Conservation (phyloP, 2,113 vertebrate genomes). For the Tauraco erythrolophus region DNA sequence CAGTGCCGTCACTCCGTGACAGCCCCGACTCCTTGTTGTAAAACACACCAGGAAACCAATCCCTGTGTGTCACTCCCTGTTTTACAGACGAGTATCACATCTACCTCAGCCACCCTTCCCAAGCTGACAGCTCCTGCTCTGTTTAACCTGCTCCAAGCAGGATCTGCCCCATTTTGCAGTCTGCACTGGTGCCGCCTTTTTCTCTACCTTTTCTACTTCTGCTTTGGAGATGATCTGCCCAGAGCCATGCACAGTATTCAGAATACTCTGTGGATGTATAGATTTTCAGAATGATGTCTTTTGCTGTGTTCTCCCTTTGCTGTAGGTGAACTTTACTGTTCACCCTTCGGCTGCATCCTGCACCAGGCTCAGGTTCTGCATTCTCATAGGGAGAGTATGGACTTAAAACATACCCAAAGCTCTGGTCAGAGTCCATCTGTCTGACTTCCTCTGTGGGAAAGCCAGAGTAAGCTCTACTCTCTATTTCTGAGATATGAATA, state of each 20-base stretch:
- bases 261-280: neutral
- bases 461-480: neutral
- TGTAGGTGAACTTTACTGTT: neutral
- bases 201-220: neutral
- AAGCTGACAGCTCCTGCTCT: neutral
- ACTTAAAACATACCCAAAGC: neutral
- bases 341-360: neutral
- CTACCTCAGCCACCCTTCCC: neutral
- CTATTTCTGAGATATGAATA: neutral
- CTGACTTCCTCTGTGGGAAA: neutral
- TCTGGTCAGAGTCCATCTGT: neutral
- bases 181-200: neutral
- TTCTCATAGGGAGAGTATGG: neutral
- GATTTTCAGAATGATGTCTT: neutral
- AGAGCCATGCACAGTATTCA: neutral
- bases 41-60: neutral
- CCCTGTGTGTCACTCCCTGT: neutral
- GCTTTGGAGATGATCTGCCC: neutral
- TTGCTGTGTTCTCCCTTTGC: neutral
- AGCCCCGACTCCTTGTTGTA: neutral
- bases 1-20: accelerated
- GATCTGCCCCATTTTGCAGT: neutral
- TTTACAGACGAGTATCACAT: neutral
- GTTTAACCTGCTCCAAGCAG: neutral
- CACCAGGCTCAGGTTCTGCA: neutral